These are phyloP conservation scores for Brachypalpus laphriformis DNA, from an alignment of 2,888 invertebrate genomes.

Conservation along the genomic window DNA sequence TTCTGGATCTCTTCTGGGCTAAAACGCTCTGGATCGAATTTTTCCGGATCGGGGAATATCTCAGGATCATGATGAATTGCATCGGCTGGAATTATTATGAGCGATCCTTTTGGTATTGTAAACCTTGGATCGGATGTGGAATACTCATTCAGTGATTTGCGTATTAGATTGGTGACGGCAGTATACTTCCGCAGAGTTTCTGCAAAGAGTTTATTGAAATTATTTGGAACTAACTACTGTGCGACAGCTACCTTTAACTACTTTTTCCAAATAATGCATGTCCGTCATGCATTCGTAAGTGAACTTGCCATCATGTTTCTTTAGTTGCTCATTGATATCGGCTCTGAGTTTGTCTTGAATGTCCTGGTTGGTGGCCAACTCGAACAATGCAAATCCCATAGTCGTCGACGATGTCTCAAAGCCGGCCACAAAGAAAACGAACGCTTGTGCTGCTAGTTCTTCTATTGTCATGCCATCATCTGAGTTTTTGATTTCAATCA, in stretches of 20 bases:
- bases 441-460: constrained; percentile 80
- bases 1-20: constrained; percentile 83
- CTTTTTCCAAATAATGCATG: constrained; percentile 79
- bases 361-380: constrained; percentile 79
- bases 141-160: constrained; percentile 83
- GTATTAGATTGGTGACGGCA: constrained; percentile 82
- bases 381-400: constrained; percentile 83
- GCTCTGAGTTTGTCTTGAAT: constrained; percentile 76
- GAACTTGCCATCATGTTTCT: constrained; percentile 76
- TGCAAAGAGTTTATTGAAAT: constrained; percentile 74
- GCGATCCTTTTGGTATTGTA: constrained; percentile 81
- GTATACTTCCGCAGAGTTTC: constrained; percentile 85
- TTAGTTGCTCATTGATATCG: constrained; percentile 77
- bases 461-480: constrained; percentile 76
- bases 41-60: constrained; percentile 84
- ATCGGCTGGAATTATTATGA: constrained; percentile 76
- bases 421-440: constrained; percentile 83
- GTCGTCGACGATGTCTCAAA: constrained; percentile 87
- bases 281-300: constrained; percentile 78
- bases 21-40: constrained; percentile 86
- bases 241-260: constrained; percentile 79
- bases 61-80: constrained; percentile 84
- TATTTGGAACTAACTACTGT: too few relatives aligned
- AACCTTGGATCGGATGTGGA: constrained; percentile 82
- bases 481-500: constrained; percentile 84